Base-by-base conservation (phyloP, 2,797 vertebrate species). In the Ptychadena robeensis region DNA sequence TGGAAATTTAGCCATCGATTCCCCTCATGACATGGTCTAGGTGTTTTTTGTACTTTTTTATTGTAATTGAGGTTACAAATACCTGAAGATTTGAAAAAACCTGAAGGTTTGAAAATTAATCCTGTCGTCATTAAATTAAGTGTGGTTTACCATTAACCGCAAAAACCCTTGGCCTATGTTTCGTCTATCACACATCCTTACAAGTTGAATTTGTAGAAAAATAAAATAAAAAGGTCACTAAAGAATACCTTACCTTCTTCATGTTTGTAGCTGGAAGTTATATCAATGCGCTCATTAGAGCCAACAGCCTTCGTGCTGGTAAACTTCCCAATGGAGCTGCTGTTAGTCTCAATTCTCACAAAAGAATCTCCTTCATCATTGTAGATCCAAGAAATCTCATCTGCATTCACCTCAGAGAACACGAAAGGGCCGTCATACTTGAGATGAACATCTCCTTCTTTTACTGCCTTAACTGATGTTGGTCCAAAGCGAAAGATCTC, bases 401-500 rank as follows among this genome's bases (percentile, higher is more conserved):
- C 94, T 0, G 93, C 94, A 0, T 93, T 94, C 0, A 94, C 94
- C 85, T 94, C 94, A 25, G 91, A 86, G 30, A 91, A 94, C 53
- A 93, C 73, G 0, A 94, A 94, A 0, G 91, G 83, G 71, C 84
- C 38, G 2, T 94, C 93, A 0, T 87, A 93, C 1, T 89, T 86
- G 86, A 85, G 82, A 18, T 92, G 61, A 15, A 94, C 89, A 0
- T 94, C 91, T 18, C 94, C 94, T 37, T 93, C 91, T 81, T 89
- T 91, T 87, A 94, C 2, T 2, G 87, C 94, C 0, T 30, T 0
- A 0, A 90, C 88, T 0, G 93, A 92, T 68, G 91, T 87, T 0
- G 93, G 93, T 25, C 93, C 93, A 1, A 93, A 93, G 87, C 91
- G 92, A 86, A 89, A 94, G 73, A 94, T 90, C 32, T 92, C 93